Conservation (phyloP, 2,797 vertebrate species). For the Australoheros facetus region DNA sequence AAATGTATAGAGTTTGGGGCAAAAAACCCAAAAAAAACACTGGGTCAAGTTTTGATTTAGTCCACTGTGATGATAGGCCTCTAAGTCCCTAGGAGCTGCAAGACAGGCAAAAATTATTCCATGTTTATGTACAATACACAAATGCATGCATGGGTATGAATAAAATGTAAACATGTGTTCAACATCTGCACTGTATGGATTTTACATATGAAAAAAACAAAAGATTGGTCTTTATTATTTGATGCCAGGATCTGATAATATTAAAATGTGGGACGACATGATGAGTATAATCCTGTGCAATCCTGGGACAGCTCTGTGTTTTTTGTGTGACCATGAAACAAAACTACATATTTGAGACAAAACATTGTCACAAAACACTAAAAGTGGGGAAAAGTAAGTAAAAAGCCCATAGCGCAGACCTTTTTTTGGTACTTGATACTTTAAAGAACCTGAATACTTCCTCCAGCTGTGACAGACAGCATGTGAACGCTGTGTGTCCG, state of each 20-base stretch:
- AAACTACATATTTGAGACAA: neutral
- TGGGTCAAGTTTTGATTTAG: neutral
- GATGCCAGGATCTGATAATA: slow-evolving; percentile 50
- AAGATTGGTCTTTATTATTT: slow-evolving; percentile 57
- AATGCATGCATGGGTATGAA: neutral
- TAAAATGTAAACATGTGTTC: neutral
- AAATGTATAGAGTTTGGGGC: neutral
- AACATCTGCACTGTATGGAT: neutral
- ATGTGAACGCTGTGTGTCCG: neutral
- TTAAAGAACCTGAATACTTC: neutral
- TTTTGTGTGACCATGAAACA: neutral
- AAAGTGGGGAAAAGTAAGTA: neutral
- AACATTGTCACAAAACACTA: neutral
- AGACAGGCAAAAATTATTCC: slow-evolving; percentile 18
- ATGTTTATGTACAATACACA: neutral
- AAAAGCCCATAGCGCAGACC: neutral
- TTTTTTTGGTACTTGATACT: neutral
- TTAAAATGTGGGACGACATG: slow-evolving; percentile 56
- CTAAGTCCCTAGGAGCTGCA: slow-evolving; percentile 26
- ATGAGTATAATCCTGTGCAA: slow-evolving; percentile 57
- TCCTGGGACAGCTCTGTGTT: slow-evolving; percentile 16
- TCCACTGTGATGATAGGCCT: neutral
- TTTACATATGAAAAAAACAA: slow-evolving; percentile 44
- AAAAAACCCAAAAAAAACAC: neutral
- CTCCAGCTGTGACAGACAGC: neutral